phyloP scores from a whole-genome alignment of 2,113 vertebrate genomes.

The Poicephalus meyeri region DNA sequence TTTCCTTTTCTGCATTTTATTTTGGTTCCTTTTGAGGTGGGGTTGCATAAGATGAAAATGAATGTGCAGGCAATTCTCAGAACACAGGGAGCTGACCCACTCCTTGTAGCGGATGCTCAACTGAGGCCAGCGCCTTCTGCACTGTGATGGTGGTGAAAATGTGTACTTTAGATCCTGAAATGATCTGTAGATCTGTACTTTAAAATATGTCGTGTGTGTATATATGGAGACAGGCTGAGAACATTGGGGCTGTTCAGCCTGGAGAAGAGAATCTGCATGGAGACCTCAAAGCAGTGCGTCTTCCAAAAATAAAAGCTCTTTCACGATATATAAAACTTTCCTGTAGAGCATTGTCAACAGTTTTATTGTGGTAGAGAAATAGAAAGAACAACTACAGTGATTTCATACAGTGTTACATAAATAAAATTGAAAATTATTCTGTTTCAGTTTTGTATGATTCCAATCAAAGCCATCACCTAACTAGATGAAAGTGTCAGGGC shows the following conservation, averaged over 20 bases:
- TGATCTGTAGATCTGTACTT: not conserved
- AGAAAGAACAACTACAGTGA: slow-evolving; percentile 30
- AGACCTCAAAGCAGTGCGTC: not conserved
- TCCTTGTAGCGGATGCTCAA: not conserved
- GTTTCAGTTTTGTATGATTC: slow-evolving; percentile 60
- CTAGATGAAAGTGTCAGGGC: not conserved
- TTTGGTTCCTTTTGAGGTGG: not conserved
- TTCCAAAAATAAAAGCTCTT: slow-evolving; percentile 64
- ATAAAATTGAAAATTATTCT: slow-evolving; percentile 52
- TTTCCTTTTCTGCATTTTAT: not conserved
- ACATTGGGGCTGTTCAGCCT: not conserved
- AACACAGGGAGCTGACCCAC: not conserved
- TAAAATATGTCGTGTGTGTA: not conserved
- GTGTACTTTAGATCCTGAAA: not conserved
- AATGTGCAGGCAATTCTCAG: not conserved
- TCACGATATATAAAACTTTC: slow-evolving; percentile 50
- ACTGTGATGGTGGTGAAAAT: not conserved
- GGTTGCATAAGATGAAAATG: not conserved
- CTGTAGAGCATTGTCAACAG: slow-evolving; percentile 55
- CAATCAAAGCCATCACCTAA: not conserved
- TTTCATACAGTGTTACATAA: slow-evolving; percentile 57
- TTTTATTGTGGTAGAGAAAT: slow-evolving; percentile 53
- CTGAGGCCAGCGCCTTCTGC: not conserved
- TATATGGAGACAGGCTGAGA: accelerated
- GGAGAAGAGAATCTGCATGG: not conserved